These are phyloP conservation scores for Sprattus sprattus DNA, from an alignment of 2,113 vertebrate genomes.

Conservation along the genomic window DNA sequence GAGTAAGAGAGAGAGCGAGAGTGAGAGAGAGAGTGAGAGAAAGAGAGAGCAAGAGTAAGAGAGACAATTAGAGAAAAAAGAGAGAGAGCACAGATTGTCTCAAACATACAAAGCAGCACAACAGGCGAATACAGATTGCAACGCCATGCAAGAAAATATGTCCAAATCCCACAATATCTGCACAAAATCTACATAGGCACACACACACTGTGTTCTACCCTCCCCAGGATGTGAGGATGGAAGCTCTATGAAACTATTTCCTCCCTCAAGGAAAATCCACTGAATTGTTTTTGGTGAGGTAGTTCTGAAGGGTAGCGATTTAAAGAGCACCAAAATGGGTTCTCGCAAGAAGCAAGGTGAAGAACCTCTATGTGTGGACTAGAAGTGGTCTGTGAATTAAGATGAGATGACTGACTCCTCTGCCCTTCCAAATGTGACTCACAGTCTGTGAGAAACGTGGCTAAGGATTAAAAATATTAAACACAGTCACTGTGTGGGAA, in stretches of 20 bases:
- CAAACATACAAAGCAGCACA: not conserved
- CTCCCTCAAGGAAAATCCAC: not conserved
- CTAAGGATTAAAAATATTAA: not conserved
- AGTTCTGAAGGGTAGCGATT: not conserved
- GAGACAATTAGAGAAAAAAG: not conserved
- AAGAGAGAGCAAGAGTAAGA: not conserved
- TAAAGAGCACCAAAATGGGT: not conserved
- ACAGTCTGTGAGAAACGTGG: not conserved
- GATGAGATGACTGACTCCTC: not conserved
- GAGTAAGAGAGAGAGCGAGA: not conserved
- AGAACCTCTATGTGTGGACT: not conserved
- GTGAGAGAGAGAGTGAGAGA: not conserved
- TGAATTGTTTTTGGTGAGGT: not conserved
- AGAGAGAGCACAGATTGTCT: too few relatives aligned
- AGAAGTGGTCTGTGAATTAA: not conserved
- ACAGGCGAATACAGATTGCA: not conserved
- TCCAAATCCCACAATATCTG: not conserved
- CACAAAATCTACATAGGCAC: not conserved
- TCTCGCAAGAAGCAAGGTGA: not conserved
- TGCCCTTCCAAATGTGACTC: not conserved
- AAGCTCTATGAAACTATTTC: slow-evolving; percentile 1
- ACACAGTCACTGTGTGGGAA: not conserved
- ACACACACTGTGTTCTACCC: not conserved
- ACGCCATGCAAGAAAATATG: not conserved
- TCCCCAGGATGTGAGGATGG: not conserved